Percentiles rank a stretch among this genome's conserved stretches.
phyloP scores from a whole-genome alignment of 2,113 vertebrate genomes.

The Pungitius pungitius region DNA sequence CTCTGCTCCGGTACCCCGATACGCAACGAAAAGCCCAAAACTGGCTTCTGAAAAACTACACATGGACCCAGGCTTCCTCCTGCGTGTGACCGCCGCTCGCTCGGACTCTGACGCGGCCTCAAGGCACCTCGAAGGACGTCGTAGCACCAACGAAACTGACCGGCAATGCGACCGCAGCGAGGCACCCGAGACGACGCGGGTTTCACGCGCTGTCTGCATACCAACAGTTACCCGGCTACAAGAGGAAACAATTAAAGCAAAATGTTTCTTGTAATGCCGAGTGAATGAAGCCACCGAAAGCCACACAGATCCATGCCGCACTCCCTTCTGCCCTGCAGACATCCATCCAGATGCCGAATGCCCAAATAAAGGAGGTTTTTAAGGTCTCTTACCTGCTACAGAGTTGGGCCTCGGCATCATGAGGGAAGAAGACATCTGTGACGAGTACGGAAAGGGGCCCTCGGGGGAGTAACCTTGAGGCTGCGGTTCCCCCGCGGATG shows the following conservation, averaged over 20 bases:
- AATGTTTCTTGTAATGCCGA: conserved; percentile 12
- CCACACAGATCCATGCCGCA: conserved; percentile 1
- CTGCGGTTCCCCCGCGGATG: conserved; percentile 62
- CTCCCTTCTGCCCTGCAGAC: conserved; percentile 2
- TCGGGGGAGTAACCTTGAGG: conserved; percentile 77
- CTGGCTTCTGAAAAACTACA: conserved; percentile 25
- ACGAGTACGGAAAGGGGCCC: conserved; percentile 85
- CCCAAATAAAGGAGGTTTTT: not conserved
- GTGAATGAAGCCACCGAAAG: conserved; percentile 6
- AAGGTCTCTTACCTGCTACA: conserved; percentile 89
- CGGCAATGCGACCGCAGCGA: conserved; percentile 10
- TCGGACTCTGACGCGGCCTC: conserved; percentile 43
- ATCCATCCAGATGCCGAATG: conserved; percentile 22
- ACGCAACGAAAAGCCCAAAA: conserved; percentile 37
- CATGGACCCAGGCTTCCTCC: not conserved
- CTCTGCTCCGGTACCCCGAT: conserved; percentile 27
- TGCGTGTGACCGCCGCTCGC: conserved; percentile 23
- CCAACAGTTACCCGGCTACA: conserved; percentile 21
- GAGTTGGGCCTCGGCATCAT: conserved; percentile 98
- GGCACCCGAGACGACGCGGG: conserved; percentile 8
- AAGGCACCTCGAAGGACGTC: conserved; percentile 33
- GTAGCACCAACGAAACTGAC: conserved; percentile 21
- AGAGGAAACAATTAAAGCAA: not conserved
- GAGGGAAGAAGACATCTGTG: conserved; percentile 86
- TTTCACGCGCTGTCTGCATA: conserved; percentile 1